Conservation (phyloP, 2,113 vertebrate species). For the Seriola rivoliana region DNA sequence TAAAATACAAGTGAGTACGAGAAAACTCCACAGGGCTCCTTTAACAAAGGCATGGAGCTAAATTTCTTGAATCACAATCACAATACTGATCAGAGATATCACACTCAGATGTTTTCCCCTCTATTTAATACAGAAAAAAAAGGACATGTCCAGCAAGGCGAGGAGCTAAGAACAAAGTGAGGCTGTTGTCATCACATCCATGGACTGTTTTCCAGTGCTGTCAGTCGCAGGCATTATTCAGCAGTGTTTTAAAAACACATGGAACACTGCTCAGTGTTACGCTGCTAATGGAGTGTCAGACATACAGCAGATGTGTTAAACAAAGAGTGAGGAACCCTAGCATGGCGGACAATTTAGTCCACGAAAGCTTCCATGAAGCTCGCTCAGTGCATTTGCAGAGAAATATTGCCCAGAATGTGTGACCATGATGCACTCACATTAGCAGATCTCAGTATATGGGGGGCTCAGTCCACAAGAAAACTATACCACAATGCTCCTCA, state of each 20-base stretch:
- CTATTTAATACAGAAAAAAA: background rate
- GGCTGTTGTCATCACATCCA: background rate
- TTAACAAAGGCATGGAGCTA: background rate
- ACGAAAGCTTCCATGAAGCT: conserved; percentile 14
- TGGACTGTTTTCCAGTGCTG: background rate
- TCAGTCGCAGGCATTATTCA: conserved; percentile 23
- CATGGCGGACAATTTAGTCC: conserved; percentile 25
- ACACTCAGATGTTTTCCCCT: background rate
- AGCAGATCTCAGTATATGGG: background rate
- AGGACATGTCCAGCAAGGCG: background rate
- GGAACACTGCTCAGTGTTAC: conserved; percentile 4
- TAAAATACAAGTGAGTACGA: background rate
- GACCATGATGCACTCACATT: background rate
- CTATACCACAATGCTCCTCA: background rate
- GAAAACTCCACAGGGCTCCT: background rate
- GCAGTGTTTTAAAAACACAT: conserved; percentile 14
- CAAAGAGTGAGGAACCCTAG: conserved; percentile 15
- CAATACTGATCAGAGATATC: background rate
- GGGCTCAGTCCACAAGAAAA: conserved; percentile 4
- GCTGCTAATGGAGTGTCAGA: conserved; percentile 36
- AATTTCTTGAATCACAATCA: background rate
- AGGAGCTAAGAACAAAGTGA: background rate
- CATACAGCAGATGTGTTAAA: conserved; percentile 22
- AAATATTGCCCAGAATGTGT: conserved; percentile 5
- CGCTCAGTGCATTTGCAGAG: background rate